Evolutionary conservation across 2,888 invertebrate species (phyloP).

Genomic region (Nesidiocoris tenuis): DNA sequence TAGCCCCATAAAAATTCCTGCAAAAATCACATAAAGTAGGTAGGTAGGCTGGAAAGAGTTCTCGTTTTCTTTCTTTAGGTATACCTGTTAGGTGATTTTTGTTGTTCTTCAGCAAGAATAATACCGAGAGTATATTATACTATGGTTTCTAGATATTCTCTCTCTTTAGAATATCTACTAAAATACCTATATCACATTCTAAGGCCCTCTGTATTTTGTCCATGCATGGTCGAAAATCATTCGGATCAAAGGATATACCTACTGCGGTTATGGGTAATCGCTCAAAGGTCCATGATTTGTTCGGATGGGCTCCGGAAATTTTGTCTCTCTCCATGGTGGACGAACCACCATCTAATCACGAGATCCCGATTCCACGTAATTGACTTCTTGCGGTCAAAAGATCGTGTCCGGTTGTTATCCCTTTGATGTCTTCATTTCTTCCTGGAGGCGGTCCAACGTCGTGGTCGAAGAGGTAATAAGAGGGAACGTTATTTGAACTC

Average conservation of each 20-base stretch:
- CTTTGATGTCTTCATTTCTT: not conserved
- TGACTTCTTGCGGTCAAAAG: not conserved
- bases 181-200: too few relatives aligned
- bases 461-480: not conserved
- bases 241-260: not conserved
- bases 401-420: not conserved
- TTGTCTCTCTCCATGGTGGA: not conserved
- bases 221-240: too few relatives aligned
- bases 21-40: too few relatives aligned
- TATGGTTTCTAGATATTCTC: too few relatives aligned
- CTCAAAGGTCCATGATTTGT: not conserved
- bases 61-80: too few relatives aligned
- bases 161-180: too few relatives aligned
- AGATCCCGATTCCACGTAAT: not conserved
- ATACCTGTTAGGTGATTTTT: too few relatives aligned
- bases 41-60: too few relatives aligned
- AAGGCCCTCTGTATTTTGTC: too few relatives aligned
- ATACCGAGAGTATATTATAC: too few relatives aligned
- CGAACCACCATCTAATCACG: not conserved
- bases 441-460: not conserved
- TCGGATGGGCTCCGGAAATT: not conserved
- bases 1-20: too few relatives aligned
- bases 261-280: not conserved
- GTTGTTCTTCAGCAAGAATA: too few relatives aligned
- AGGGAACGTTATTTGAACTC: not conserved